Base-by-base conservation (phyloP, 2,888 invertebrate genomes). In the Bimastos eiseni region DNA sequence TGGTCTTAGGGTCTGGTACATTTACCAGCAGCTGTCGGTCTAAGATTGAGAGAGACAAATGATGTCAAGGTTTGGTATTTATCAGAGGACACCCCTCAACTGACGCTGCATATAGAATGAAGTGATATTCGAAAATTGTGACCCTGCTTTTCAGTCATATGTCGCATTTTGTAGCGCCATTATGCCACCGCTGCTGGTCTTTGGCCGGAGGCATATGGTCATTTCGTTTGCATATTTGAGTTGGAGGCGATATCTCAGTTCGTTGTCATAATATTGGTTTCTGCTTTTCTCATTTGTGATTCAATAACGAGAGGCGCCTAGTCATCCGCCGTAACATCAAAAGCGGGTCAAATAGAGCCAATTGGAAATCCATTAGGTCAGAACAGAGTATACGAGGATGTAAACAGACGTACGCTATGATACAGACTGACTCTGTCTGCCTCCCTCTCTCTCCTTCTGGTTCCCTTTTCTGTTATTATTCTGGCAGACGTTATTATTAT, bases 331-430 rank as follows among this genome's bases (percentile, higher is more conserved):
- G 70, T 8, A 70, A n/a, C 30, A 70, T n/a, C 70, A 70, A 70
- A 70, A 70, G 70, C 70, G n/a, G n/a, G 70, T 70, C 70, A 70
- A 70, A 70, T 70, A 70, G 70, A n/a, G 70, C 70, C 70, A 70
- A 70, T 70, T 70, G 70, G 70, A 70, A 70, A 70, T 70, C 70
- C 70, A 70, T 70, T 70, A 70, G 70, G 70, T 70, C 70, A n/a
- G 70, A 17, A 30, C 70, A n/a, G 70, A 30, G 70, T 70, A n/a
- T n/a, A 30, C 70, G 70, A n/a, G n/a, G 70, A 70, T 70, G n/a
- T 6, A 70, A 11, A n/a, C 70, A 70, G n/a, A 70, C 30, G 11
- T 70, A n/a, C 30, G n/a, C 70, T 6, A 8, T n/a, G 19, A n/a
- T 0, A n/a, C 13, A 70, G 70, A 70, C 30, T 8, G 70, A 70